Base-by-base conservation (phyloP, 37 sponge, comb jelly and placozoan species). In the Amphimedon queenslandica region DNA sequence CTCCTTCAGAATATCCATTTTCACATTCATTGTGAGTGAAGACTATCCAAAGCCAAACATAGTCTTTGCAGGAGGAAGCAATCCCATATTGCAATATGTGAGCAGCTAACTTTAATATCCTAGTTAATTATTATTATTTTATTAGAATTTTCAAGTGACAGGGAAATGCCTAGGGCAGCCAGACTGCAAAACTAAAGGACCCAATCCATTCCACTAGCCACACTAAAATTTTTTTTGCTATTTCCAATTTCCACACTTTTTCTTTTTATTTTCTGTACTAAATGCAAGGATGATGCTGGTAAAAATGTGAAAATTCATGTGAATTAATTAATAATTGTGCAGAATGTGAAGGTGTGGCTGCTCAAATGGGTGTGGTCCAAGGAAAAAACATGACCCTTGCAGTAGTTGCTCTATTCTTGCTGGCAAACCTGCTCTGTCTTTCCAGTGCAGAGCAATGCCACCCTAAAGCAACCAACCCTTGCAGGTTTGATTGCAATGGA, bases 401-500 rank as follows among this genome's bases (percentile, higher is more conserved):
- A n/a, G n/a, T n/a, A n/a, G n/a, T n/a, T n/a, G 28, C 61, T 60
- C 28, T 60, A n/a, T n/a, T 60, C 5, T n/a, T 60, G 27, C 61
- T 25, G 61, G 23, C 61, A 6, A 11, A n/a, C 61, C 5, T 60
- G 28, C 61, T n/a, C 5, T 25, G 5, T 11, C 61, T n/a, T 6
- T 5, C 28, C 8, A n/a, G 27, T 11, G 73, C 65, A 3, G 81
- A 60, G 13, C 79, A 79, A 36, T 72, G 66, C 55, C 69, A n/a
- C n/a, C 73, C 73, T n/a, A 47, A 80, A 38, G 36, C 36, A 1
- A 57, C 37, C 28, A 72, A 72, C 39, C 73, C 73, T 3, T 80
- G 81, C 53, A 63, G 37, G 1, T 64, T 73, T 2, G 70, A 30
- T 16, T 80, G 72, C 66, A 80, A 80, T 63, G 81, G 81, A 43